Base-by-base conservation (phyloP, 1,140 invertebrate genomes). In the Triops longicaudatus region DNA sequence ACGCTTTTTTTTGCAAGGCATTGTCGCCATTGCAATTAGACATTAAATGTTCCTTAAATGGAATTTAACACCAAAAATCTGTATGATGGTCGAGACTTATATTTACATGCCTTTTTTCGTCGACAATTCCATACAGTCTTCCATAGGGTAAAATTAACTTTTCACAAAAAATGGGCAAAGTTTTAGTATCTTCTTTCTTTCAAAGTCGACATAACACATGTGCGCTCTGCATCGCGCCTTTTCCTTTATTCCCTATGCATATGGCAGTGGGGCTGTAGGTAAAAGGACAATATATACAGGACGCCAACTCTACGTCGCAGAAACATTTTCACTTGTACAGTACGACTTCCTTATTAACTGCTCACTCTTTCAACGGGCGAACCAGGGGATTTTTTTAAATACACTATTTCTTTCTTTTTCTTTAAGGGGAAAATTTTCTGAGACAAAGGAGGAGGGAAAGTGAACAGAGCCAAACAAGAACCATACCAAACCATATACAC, bases 61-160 rank as follows among this genome's bases (percentile, higher is more conserved):
- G 14, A 63, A 0, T 63, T 1, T 14, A 5, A 22, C 6, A 63
- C 4, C 14, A 17, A 63, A 63, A 17, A 63, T 63, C 50, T 22
- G 7, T 22, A 14, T 63, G 50, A 63, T 63, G 50, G 17, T 63
- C 50, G 22, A 63, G 50, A 63, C 50, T 63, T 63, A 63, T 63
- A 63, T 63, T 63, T 63, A 63, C 50, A 63, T 63, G 50, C 50
- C 50, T 63, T 63, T 63, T 63, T 63, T 63, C 50, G 2, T 37
- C 50, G 50, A 63, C n/a, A 17, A 7, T 63, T 63, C 17, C 5
- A 63, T 63, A 63, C 50, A 63, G 10, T 63, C 50, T 63, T 63
- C 22, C 50, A 63, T 63, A 22, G 50, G 50, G 22, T 63, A 63
- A 22, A 37, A 63, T 63, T 63, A 22, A 63, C 22, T 63, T 63